Evolutionary conservation across 2,888 invertebrate species (phyloP), one percentile per base, ranked within the genome.

Genomic region (Trichogramma dendrolimi): DNA sequence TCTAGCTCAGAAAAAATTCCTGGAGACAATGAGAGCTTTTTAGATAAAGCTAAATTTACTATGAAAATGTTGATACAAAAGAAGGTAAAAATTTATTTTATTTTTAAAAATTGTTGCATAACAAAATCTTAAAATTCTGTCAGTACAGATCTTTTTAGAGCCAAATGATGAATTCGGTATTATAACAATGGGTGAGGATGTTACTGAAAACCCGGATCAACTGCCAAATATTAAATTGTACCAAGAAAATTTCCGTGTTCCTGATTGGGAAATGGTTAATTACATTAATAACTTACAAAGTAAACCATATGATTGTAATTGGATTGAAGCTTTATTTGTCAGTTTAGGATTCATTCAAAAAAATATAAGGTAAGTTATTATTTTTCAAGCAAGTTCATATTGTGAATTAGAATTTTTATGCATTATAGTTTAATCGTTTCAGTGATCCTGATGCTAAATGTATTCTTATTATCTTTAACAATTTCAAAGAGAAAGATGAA

Each of bases 101-200:
- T 55, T 52, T 46, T 41, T 55, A 55, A 51, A 46, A 58, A 61
- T 10, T 38, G 7, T 50, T 27, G 27, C 53, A 27, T 49, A 42
- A 56, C 57, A 52, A 1, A 48, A 58, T 44, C n/a, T 52, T 44
- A 47, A 38, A 38, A 55, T 38, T 64, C 49, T 53, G 1, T 39
- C 6, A n/a, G 2, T 44, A n/a, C 11, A 74, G 74, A 71, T 74
- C 39, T 74, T 74, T 59, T 10, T 72, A 42, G 62, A 66, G 48
- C 71, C 70, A 11, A 69, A 72, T 40, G 71, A 73, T 67, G 69
- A 70, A 52, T 55, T 72, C 50, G 70, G 69, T 5, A 56, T 74
- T 38, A 61, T 71, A 55, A 55, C 72, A 44, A 67, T 72, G 65
- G 72, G 74, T 6, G 64, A 68, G 5, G 58, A 65, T 52, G 11